Evolutionary conservation across 2,888 invertebrate species (phyloP).

Genomic region (Acrobeloides nanus): DNA sequence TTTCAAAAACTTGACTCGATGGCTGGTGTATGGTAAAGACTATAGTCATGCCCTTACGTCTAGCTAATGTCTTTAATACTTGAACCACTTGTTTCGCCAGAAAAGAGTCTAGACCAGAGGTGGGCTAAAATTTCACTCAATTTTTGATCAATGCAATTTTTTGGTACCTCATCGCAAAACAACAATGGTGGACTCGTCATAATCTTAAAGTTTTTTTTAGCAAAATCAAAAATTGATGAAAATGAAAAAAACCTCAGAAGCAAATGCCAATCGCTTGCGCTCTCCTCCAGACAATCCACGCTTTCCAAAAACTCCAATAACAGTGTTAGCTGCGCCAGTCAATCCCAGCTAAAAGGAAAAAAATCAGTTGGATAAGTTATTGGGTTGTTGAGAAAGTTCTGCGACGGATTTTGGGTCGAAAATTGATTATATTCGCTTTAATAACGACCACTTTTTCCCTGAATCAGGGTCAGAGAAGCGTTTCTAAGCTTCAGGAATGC

Average conservation of each 20-base stretch:
- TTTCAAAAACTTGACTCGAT: constrained; percentile 75
- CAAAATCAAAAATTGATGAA: constrained; percentile 6
- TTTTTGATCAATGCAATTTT: too few species aligned
- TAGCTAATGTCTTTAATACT: constrained; percentile 56
- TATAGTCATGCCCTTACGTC: constrained; percentile 72
- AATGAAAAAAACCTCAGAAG: constrained; percentile 67
- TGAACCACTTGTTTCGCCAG: constrained; percentile 37
- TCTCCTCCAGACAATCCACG: constrained; percentile 88
- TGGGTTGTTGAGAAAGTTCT: neutral
- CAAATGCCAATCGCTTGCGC: constrained; percentile 81
- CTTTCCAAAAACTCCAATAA: constrained; percentile 69
- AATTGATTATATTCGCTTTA: too few species aligned
- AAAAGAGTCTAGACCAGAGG: constrained; percentile 59
- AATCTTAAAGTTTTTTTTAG: constrained; percentile 44
- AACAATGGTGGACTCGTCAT: constrained; percentile 59
- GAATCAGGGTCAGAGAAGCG: too few species aligned
- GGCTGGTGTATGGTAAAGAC: constrained; percentile 91
- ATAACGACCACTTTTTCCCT: too few species aligned
- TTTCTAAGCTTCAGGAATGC: too few species aligned
- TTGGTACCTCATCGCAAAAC: constrained; percentile 61
- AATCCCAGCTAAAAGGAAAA: constrained; percentile 9
- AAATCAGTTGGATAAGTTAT: neutral
- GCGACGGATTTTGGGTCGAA: too few species aligned
- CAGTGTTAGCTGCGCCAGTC: constrained; percentile 61
- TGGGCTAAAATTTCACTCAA: too few species aligned